Evolutionary conservation across 2,797 vertebrate species (phyloP), one percentile per base, ranked within the genome.

Genomic region (Pangasius krempfi): DNA sequence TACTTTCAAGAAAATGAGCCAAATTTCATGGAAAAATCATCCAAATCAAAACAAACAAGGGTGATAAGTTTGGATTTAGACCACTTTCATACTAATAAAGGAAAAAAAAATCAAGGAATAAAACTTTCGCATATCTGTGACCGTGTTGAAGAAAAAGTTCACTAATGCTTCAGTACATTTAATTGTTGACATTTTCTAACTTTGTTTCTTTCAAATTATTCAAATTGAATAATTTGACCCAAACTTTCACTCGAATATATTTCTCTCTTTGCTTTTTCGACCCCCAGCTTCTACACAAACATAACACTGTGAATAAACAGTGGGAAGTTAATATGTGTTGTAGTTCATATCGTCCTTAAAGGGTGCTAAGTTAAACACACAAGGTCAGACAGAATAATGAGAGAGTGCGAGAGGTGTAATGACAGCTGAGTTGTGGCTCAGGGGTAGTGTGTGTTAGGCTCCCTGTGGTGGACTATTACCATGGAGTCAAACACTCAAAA

Each of bases 401-500:
- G 6, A 85, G 52, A n/a, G 50, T 72, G 50, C 73, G 84, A 44
- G 58, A 83, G 58, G 68, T 54, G 66, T 37, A 85, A 56, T 10
- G 84, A 40, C 84, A 72, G 64, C 47, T 2, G 30, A 33, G 52
- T 86, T 5, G 0, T 47, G n/a, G 58, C 33, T 52, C 62, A 10
- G 50, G 52, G 78, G 60, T 52, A 8, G 47, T n/a, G 82, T 62
- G 12, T 54, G 30, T 56, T 80, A 20, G 78, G n/a, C 50, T 80
- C 76, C 50, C 50, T 79, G 50, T 20, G 76, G 52, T 66, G 56
- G 44, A 20, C 33, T 75, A 40, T 76, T 40, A 50, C 27, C 14
- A 78, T 76, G 85, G 56, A 78, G 58, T 86, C 56, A 78, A 78
- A 64, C 25, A 76, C 33, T 76, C 68, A 62, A 64, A 50, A 22